Conservation (phyloP, 2,888 invertebrate genomes). For the Agonopterix subpropinquella region DNA sequence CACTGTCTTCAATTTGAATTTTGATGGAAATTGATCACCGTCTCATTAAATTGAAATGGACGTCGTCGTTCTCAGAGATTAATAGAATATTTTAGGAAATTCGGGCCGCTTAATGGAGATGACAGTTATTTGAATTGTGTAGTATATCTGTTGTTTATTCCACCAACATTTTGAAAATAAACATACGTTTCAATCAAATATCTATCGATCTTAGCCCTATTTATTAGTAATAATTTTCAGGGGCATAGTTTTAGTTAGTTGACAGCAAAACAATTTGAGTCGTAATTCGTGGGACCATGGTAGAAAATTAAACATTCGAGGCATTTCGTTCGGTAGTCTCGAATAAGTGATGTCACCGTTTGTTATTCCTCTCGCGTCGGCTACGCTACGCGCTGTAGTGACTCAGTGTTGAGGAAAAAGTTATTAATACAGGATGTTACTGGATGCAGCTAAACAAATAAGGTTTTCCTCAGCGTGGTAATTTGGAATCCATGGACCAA, state of each 20-base stretch:
- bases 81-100: slow-evolving; percentile 9
- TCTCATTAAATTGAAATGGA: slow-evolving; percentile 8
- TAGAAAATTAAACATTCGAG: slow-evolving; percentile 25
- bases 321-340: slow-evolving; percentile 33
- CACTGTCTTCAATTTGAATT: slow-evolving; percentile 6
- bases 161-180: neutral
- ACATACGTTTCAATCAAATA: slow-evolving; percentile 11
- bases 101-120: slow-evolving; percentile 5
- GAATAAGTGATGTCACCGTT: slow-evolving; percentile 61
- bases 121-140: slow-evolving; percentile 3
- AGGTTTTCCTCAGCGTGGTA: too few species aligned
- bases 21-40: slow-evolving; percentile 8
- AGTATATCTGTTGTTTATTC: too few species aligned
- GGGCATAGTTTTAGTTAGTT: slow-evolving; percentile 28
- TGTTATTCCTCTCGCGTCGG: slow-evolving; percentile 58
- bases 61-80: slow-evolving; percentile 5
- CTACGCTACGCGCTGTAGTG: slow-evolving; percentile 43
- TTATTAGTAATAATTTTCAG: slow-evolving; percentile 38
- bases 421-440: slow-evolving; percentile 9
- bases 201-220: slow-evolving; percentile 32
- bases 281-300: slow-evolving; percentile 28
- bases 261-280: slow-evolving; percentile 27
- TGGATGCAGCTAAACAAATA: too few species aligned
- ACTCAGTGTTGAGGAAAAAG: slow-evolving; percentile 44
- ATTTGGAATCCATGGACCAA: too few species aligned